Base-by-base conservation (phyloP, 1,140 invertebrate species). In the Orchestia grillus region DNA sequence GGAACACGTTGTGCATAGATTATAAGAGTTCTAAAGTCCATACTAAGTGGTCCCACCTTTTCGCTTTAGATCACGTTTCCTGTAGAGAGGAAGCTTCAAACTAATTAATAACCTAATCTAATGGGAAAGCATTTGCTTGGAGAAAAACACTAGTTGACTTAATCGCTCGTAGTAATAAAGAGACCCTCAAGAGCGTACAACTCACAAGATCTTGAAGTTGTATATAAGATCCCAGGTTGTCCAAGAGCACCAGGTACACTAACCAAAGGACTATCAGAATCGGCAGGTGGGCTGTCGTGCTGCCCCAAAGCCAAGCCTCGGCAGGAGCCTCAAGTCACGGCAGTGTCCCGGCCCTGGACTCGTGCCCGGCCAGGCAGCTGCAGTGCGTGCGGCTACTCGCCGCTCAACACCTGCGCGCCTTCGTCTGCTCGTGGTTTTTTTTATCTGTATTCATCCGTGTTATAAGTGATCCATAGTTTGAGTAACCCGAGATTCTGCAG, bases 401-500 rank as follows among this genome's bases (percentile, higher is more conserved):
- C 62, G 62, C 62, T 36, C 62, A 77, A 77, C 88, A 90, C 88
- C 88, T 90, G 88, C 88, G 36, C 41, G 11, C 88, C 28, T 41
- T 16, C 15, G 41, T 41, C 16, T 41, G 88, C 3, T 4, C 88
- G n/a, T 41, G 41, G 88, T 90, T 90, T 41, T 44, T 90, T 44
- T 90, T 90, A 23, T 90, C 11, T 90, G n/a, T 90, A 44, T 42
- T 90, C 42, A 16, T 90, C 15, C 88, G 28, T 41, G 41, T 90
- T 90, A 90, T 42, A 28, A 42, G 88, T 90, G n/a, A 90, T 42
- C 88, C 88, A 44, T 36, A 3, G 36, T 11, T 44, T 28, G 88
- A 44, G 88, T 90, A 90, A 90, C 41, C 88, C 41, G n/a, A 90
- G 41, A 41, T 90, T 41, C 88, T 90, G 88, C 88, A 90, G 88